phyloP scores from a whole-genome alignment of 2,888 invertebrate genomes.

The Caenorhabditis sulstoni region DNA sequence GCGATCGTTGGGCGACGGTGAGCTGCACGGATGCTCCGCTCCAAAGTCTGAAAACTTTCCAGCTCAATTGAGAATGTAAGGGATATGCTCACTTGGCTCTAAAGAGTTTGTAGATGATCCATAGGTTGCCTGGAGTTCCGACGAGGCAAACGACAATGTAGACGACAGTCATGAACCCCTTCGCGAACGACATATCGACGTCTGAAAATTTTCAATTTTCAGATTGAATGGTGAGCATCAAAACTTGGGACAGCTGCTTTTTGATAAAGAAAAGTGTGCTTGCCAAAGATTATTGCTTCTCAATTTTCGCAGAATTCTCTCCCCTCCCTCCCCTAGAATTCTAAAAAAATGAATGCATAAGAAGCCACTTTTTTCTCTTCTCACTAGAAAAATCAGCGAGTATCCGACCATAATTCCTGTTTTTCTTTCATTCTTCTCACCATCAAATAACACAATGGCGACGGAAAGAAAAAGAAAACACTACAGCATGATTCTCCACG shows the following conservation, averaged over 20 bases:
- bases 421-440: conserved; percentile 19
- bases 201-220: conserved; percentile 31
- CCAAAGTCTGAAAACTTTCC: conserved; percentile 44
- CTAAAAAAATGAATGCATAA: background rate
- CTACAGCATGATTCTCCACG: no score
- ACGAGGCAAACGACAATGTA: conserved; percentile 72
- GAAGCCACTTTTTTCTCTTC: background rate
- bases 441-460: no score
- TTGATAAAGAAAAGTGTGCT: no score
- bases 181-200: conserved; percentile 61
- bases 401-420: conserved; percentile 35
- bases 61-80: no score
- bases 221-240: no score
- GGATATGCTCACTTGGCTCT: conserved; percentile 67
- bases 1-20: conserved; percentile 70
- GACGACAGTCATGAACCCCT: conserved; percentile 69
- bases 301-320: no score
- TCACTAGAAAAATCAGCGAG: conserved; percentile 12
- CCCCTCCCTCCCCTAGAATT: no score
- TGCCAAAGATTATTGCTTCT: no score
- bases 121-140: conserved; percentile 73
- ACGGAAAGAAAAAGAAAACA: no score
- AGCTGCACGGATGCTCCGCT: conserved; percentile 51
- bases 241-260: no score
- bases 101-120: conserved; percentile 73